Percentiles rank a stretch among this genome's conserved stretches.
Evolutionary conservation across 2,113 vertebrate genomes (phyloP).

Genomic region (Azemiops feae): DNA sequence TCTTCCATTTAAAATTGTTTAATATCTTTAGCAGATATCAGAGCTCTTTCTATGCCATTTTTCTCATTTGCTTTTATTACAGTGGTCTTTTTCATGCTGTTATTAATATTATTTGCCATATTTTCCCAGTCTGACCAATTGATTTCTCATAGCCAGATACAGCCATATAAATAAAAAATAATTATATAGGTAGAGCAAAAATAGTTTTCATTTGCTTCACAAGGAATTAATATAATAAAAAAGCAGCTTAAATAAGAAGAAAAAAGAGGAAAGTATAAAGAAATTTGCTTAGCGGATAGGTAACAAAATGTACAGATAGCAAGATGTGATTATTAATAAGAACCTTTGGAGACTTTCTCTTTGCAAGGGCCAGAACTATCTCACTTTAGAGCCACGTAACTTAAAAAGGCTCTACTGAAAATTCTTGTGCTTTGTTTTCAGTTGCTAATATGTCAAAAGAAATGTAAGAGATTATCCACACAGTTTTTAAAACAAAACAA

Average conservation of each 20-base stretch:
- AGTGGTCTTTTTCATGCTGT: background rate
- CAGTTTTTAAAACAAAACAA: no score
- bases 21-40: background rate
- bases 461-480: no score
- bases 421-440: no score
- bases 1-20: background rate
- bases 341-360: background rate
- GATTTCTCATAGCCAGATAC: background rate
- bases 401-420: no score
- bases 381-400: background rate
- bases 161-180: background rate
- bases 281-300: background rate
- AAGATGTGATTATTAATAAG: background rate
- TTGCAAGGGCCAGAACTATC: background rate
- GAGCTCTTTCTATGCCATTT: background rate
- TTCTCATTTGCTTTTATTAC: background rate
- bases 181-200: background rate
- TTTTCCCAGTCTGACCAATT: background rate
- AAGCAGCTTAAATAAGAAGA: background rate
- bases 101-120: background rate
- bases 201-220: background rate
- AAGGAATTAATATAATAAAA: background rate
- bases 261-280: background rate
- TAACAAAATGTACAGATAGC: background rate
- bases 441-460: no score